Evolutionary conservation across 2,113 vertebrate genomes (phyloP), one percentile per base, ranked within the genome.

Genomic region (Gymnocephalus cernua): DNA sequence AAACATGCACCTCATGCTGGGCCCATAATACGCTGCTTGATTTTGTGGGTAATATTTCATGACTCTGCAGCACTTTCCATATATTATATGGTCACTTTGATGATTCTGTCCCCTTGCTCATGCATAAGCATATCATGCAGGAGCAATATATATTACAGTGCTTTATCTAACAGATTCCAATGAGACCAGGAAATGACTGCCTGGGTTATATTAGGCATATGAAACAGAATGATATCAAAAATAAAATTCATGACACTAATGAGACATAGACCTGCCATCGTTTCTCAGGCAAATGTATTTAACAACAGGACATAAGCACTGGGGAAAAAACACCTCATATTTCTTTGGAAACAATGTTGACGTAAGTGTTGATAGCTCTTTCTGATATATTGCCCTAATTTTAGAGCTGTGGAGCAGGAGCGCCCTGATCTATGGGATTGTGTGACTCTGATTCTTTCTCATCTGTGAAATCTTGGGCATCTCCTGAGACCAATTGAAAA

Each of bases 61-160:
- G 65, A 85, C 80, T 86, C 74, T 78, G 80, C 66, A 83, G 86
- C 77, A n/a, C 88, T 90, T 84, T 88, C 83, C 84, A 89, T 91
- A 92, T 90, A 91, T 93, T 88, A 91, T 90, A 86, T 84, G 87
- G 90, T 91, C 91, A 92, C 89, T 92, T 86, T 90, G 87, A 91
- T 82, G 64, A 83, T 72, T 85, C 77, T 82, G 54, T 82, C 72
- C 69, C 69, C 85, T 92, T 82, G 72, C 80, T 89, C 81, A 88
- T 93, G 88, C 91, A 91, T 89, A 91, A 89, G 75, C 81, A 87
- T 83, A 75, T 89, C 79, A 86, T 84, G 78, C 83, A 72, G 83
- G 75, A 83, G 87, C 86, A 89, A 91, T 89, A 91, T 89, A 88
- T 93, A 91, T 90, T 74, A 86, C 78, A 57, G 51, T 50, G 74